phyloP scores from a whole-genome alignment of 1,140 invertebrate genomes.

The Drosophila pallidifrons region DNA sequence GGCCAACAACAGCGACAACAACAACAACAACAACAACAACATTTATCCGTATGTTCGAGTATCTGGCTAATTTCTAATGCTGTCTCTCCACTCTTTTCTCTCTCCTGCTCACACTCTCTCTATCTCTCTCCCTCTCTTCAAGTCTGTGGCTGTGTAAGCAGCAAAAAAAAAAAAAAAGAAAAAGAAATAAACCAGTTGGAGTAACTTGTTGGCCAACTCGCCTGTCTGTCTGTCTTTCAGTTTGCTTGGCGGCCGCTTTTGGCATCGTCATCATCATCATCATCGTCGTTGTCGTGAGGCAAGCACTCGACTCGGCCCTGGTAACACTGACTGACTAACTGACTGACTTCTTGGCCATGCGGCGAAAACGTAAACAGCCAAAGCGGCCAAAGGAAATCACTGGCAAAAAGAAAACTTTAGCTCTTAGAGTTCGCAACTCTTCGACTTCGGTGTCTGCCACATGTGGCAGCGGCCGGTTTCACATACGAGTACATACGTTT shows the following conservation, averaged over 20 bases:
- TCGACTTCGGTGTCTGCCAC: conserved; percentile 21
- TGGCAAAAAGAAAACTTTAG: conserved; percentile 65
- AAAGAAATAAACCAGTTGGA: conserved; percentile 61
- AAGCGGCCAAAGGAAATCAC: conserved; percentile 52
- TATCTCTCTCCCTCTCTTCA: background rate
- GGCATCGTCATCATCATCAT: conserved; percentile 60
- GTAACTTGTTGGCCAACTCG: conserved; percentile 46
- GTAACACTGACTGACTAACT: conserved; percentile 57
- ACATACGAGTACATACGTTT: background rate
- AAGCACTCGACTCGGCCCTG: conserved; percentile 43
- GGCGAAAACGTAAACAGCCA: conserved; percentile 53
- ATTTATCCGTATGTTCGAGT: conserved; percentile 39
- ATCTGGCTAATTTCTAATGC: conserved; percentile 77
- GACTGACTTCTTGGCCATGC: conserved; percentile 72
- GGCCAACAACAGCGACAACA: background rate
- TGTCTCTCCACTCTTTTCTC: conserved; percentile 19
- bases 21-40: conserved; percentile 6
- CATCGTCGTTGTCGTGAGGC: background rate
- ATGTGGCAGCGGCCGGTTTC: conserved; percentile 47
- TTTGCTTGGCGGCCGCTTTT: conserved; percentile 60
- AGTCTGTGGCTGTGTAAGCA: background rate
- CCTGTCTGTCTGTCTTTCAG: conserved; percentile 1
- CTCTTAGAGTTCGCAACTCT: conserved; percentile 8
- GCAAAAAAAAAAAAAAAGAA: background rate
- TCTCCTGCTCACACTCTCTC: background rate